A percentile compares a stretch with the other conserved stretches of the same genome.
phyloP scores from a whole-genome alignment of 2,888 invertebrate genomes.

The Chrysomela aeneicollis region DNA sequence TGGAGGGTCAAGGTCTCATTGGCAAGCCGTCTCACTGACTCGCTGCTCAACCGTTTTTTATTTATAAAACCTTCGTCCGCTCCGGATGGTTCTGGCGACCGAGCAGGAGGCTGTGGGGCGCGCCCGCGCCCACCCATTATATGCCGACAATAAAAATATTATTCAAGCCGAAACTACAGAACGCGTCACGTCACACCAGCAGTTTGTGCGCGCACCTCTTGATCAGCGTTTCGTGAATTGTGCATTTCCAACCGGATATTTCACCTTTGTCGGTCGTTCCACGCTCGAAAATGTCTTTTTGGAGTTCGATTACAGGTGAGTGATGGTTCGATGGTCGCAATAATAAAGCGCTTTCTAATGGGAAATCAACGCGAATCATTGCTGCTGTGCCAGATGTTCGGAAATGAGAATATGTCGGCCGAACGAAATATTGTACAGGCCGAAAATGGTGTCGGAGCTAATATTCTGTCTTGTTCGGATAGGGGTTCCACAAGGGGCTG shows the following conservation, averaged over 20 bases:
- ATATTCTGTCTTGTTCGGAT: too few relatives aligned
- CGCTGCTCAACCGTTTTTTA: not conserved
- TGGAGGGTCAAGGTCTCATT: too few relatives aligned
- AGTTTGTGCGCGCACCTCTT: slow-evolving; percentile 6
- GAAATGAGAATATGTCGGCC: too few relatives aligned
- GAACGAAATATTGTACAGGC: too few relatives aligned
- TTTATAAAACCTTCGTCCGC: not conserved
- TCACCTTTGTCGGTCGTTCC: too few relatives aligned
- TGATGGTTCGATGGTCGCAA: not conserved
- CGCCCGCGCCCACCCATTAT: slow-evolving; percentile 17
- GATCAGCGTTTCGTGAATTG: slow-evolving; percentile 8
- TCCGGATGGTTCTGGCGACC: slow-evolving; percentile 4
- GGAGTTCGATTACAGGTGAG: slow-evolving; percentile 42
- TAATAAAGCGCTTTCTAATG: too few relatives aligned
- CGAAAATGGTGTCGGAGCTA: too few relatives aligned
- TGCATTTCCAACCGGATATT: too few relatives aligned
- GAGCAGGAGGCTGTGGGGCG: not conserved
- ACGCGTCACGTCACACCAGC: slow-evolving; percentile 16
- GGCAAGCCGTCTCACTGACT: too few relatives aligned
- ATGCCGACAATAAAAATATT: slow-evolving; percentile 25
- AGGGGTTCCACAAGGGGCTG: too few relatives aligned
- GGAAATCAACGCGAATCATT: not conserved
- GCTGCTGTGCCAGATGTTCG: too few relatives aligned
- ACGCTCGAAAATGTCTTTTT: slow-evolving; percentile 38
- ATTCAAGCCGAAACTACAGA: slow-evolving; percentile 25